Percentiles rank a stretch among this genome's conserved stretches.
phyloP scores from a whole-genome alignment of 2,113 vertebrate genomes.

The Ursus arctos region DNA sequence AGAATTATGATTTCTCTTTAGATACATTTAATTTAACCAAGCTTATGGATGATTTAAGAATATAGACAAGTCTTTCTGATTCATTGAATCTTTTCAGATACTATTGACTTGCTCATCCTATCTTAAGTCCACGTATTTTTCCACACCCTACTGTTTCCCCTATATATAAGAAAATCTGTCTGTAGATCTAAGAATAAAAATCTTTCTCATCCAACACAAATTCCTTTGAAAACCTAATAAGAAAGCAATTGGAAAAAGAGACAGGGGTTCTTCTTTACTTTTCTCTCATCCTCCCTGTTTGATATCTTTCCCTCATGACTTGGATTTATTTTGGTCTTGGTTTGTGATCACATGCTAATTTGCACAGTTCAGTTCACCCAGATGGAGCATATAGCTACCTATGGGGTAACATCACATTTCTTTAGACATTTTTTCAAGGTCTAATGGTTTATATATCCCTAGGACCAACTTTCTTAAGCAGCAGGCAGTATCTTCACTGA shows the following conservation, averaged over 20 bases:
- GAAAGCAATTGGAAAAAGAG: conserved; percentile 72
- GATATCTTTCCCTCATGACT: conserved; percentile 5
- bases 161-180: conserved; percentile 25
- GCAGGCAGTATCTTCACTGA: background rate
- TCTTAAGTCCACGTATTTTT: background rate
- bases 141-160: background rate
- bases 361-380: conserved; percentile 22
- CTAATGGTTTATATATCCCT: background rate
- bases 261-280: conserved; percentile 43
- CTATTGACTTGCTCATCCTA: background rate
- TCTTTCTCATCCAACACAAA: conserved; percentile 54
- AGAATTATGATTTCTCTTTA: background rate
- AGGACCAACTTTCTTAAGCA: conserved; percentile 54
- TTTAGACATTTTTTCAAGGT: background rate
- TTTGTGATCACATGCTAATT: conserved; percentile 58
- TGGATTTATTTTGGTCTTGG: conserved; percentile 56
- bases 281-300: conserved; percentile 17
- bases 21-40: background rate
- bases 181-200: conserved; percentile 63
- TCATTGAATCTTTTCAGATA: conserved; percentile 15
- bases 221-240: conserved; percentile 55
- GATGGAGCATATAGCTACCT: background rate
- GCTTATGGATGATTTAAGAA: background rate
- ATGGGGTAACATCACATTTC: background rate
- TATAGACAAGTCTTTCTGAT: background rate